Evolutionary conservation across 2,113 vertebrate species (phyloP), one percentile per base, ranked within the genome.

Genomic region (Clarias magur): DNA sequence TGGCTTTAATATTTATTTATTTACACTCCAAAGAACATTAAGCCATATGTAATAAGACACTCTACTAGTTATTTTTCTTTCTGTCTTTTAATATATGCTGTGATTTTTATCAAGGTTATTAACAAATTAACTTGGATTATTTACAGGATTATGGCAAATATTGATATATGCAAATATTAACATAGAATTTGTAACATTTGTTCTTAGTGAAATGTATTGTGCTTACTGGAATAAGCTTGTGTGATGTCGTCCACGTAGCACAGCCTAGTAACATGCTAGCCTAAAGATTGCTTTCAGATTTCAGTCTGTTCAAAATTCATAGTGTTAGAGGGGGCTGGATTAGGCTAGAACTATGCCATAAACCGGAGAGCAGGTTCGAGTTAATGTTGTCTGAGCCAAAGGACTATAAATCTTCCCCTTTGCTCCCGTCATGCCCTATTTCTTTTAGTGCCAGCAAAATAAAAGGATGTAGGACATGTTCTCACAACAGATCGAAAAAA

Each of bases 351-450:
- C 83, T 86, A 53, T 88, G 62, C 82, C 90, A 91, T 89, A 85
- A 60, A 67, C 84, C 78, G 42, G 85, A 85, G 84, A 82, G 60
- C 60, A 83, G 11, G 89, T 87, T 88, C 88, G 82, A 86, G 81
- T 86, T 94, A 92, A 93, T 93, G 91, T 89, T 90, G 90, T 89
- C 87, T 88, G 80, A 89, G 85, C 83, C 60, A 82, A 62, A 86
- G 82, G 81, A 65, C 86, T 90, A 93, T 94, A 93, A 92, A 94
- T 93, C 93, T 93, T 85, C 81, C 87, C 84, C 89, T 86, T 75
- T 89, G 88, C 88, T 91, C 84, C 82, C 91, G 92, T 93, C 92
- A 92, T 90, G 92, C 91, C 91, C 89, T 89, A 91, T 94, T 94
- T 93, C 81, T 92, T 93, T 92, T 93, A 94, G 89, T 17, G 68